Evolutionary conservation across 2,888 invertebrate genomes (phyloP).

Genomic region (Mythimna lalbum): DNA sequence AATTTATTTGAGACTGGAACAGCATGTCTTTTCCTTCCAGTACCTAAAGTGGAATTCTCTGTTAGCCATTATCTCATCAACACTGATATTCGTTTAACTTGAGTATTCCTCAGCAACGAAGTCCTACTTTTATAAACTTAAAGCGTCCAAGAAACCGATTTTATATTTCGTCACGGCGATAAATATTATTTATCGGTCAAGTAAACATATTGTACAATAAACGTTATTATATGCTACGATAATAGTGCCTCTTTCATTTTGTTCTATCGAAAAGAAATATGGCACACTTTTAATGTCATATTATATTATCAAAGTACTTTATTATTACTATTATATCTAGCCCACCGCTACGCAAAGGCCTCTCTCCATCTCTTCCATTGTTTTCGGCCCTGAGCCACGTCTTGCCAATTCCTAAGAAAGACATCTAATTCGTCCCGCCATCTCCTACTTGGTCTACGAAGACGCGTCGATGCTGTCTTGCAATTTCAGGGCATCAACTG

Average conservation of each 20-base stretch:
- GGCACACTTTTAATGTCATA: background rate
- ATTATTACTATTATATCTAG: too few species aligned
- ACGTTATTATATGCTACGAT: background rate
- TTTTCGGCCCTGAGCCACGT: too few species aligned
- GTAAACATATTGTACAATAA: background rate
- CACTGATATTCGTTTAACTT: background rate
- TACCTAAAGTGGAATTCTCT: too few species aligned
- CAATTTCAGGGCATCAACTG: too few species aligned
- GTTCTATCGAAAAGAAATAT: background rate
- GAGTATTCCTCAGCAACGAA: background rate
- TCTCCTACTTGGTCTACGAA: too few species aligned
- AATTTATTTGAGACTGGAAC: background rate
- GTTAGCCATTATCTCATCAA: background rate
- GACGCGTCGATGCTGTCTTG: too few species aligned
- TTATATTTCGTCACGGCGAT: conserved; percentile 5
- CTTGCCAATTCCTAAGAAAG: too few species aligned
- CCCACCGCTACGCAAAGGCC: too few species aligned
- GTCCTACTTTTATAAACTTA: background rate
- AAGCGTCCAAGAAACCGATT: background rate
- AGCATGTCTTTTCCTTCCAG: background rate
- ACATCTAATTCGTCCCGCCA: too few species aligned
- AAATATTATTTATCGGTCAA: background rate
- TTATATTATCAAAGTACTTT: conserved; percentile 9
- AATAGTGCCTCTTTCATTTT: background rate
- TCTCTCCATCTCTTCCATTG: too few species aligned